These are phyloP conservation scores for Euphonia xanthogaster DNA, from an alignment of 2,797 vertebrate species.

Conservation along the genomic window DNA sequence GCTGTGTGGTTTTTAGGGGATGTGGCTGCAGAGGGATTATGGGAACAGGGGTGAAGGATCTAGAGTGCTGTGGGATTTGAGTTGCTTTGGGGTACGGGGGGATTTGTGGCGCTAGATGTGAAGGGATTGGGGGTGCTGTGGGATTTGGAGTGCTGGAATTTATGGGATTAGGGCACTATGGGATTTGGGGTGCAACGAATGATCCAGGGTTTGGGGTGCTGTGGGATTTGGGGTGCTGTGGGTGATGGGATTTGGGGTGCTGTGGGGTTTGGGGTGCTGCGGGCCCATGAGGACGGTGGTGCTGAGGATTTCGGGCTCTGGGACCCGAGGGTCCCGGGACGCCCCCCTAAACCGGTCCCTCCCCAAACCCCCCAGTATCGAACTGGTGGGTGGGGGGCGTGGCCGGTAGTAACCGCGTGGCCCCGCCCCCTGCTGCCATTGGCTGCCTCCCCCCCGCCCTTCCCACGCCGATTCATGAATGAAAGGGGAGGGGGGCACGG, in stretches of 20 bases:
- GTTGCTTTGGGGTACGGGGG: neutral
- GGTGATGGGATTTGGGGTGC: neutral
- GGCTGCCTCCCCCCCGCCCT: neutral
- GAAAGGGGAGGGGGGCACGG: neutral
- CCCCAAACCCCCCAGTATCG: neutral
- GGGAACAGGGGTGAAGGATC: neutral
- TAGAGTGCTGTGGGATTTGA: neutral
- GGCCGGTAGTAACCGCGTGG: neutral
- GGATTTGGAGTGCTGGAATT: neutral
- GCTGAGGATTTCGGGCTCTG: neutral
- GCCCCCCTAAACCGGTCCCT: neutral
- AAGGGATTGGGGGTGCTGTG: neutral
- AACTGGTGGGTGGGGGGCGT: neutral
- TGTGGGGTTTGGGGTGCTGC: too few relatives aligned
- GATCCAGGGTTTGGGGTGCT: too few relatives aligned
- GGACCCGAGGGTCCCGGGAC: neutral
- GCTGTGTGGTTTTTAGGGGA: neutral
- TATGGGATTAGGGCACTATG: neutral
- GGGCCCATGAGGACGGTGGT: neutral
- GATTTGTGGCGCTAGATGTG: neutral
- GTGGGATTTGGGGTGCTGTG: too few relatives aligned
- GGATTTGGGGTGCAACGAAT: neutral
- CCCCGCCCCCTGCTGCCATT: neutral
- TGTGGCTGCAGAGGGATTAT: neutral
- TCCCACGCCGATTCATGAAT: neutral